Evolutionary conservation across 2,113 vertebrate genomes (phyloP).

Genomic region (Ovis canadensis): DNA sequence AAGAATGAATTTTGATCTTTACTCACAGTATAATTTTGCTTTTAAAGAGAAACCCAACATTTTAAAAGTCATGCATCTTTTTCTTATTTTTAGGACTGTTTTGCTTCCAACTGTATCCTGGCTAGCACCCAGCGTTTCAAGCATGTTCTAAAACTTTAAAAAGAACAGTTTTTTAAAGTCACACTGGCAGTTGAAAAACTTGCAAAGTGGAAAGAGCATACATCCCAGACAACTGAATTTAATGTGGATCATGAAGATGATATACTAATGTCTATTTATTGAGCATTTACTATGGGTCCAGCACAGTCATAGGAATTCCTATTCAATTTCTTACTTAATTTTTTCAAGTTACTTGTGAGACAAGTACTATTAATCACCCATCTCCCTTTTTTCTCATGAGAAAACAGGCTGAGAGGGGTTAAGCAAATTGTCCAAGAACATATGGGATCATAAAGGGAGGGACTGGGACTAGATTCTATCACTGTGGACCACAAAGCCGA

Average conservation of each 20-base stretch:
- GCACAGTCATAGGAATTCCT: neutral
- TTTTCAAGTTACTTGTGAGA: neutral
- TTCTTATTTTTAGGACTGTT: conserved; percentile 63
- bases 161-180: conserved; percentile 67
- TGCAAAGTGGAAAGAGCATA: conserved; percentile 16
- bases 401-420: neutral
- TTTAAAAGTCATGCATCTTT: conserved; percentile 50
- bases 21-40: conserved; percentile 43
- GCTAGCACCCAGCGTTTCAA: conserved; percentile 49
- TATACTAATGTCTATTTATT: neutral
- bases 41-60: conserved; percentile 59
- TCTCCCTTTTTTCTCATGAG: neutral
- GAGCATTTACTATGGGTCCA: neutral
- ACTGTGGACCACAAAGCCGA: neutral
- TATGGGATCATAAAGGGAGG: neutral
- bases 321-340: conserved; percentile 14
- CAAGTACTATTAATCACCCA: neutral
- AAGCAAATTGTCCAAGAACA: neutral
- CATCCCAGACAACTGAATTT: neutral
- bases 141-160: conserved; percentile 58
- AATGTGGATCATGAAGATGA: neutral
- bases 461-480: neutral
- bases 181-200: conserved; percentile 47
- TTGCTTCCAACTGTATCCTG: conserved; percentile 65
- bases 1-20: conserved; percentile 55